Conservation (phyloP, 1,140 invertebrate genomes). For the Conopomorpha cramerella region DNA sequence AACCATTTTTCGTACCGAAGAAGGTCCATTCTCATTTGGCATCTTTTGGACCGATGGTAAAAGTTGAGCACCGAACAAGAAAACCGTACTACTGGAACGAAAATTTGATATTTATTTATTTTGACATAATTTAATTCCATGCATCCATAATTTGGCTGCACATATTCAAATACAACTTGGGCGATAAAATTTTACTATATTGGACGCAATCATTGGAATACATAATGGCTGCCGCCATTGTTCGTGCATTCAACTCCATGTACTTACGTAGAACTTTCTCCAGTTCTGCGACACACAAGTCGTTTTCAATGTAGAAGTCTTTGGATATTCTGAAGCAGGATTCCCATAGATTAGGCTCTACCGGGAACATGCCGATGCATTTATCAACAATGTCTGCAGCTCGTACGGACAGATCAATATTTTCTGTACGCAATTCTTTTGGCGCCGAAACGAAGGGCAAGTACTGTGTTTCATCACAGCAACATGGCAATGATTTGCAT, state of each 20-base stretch:
- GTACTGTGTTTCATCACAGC: constrained; percentile 37
- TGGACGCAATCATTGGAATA: constrained; percentile 41
- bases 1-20: too few relatives aligned
- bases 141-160: constrained; percentile 41
- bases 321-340: constrained; percentile 33
- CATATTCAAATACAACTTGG: constrained; percentile 47
- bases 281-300: constrained; percentile 26
- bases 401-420: constrained; percentile 14
- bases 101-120: too few relatives aligned
- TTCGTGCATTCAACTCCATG: constrained; percentile 35
- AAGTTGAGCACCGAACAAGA: too few relatives aligned
- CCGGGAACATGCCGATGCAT: constrained; percentile 37
- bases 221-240: constrained; percentile 43
- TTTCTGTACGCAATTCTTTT: constrained; percentile 3
- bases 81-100: too few relatives aligned
- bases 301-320: constrained; percentile 38
- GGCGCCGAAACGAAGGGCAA: constrained; percentile 14
- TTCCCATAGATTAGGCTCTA: constrained; percentile 39
- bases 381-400: constrained; percentile 36
- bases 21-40: too few relatives aligned
- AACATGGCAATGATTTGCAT: constrained; percentile 29
- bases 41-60: too few relatives aligned
- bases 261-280: constrained; percentile 38
- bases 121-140: constrained; percentile 25
- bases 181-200: constrained; percentile 35